Evolutionary conservation across 2,888 invertebrate genomes (phyloP).

Genomic region (Callinectes sapidus): DNA sequence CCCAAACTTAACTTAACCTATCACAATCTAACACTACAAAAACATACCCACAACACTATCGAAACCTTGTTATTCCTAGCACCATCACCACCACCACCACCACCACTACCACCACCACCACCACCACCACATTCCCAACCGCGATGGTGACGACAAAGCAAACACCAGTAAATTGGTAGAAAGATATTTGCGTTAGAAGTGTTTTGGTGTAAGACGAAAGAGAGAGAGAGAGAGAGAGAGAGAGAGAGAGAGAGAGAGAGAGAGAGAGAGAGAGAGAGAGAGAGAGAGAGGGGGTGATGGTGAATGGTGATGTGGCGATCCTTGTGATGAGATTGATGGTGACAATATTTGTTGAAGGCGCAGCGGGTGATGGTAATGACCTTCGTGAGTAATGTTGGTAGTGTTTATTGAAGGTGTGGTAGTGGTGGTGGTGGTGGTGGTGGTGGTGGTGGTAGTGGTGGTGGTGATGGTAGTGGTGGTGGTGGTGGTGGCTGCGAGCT

Average conservation of each 20-base stretch:
- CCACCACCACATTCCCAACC: too few species aligned
- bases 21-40: too few species aligned
- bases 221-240: background rate
- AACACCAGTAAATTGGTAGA: background rate
- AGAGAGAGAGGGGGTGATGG: background rate
- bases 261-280: background rate
- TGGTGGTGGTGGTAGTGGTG: background rate
- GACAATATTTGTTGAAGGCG: conserved; percentile 3
- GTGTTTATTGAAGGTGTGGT: background rate
- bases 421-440: conserved; percentile 23
- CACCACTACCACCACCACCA: too few species aligned
- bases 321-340: background rate
- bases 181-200: background rate
- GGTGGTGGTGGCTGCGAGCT: background rate
- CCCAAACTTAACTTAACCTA: too few species aligned
- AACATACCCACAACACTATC: too few species aligned
- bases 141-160: too few species aligned
- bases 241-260: background rate
- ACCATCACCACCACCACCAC: too few species aligned
- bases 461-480: too few species aligned
- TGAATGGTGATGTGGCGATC: background rate
- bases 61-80: too few species aligned
- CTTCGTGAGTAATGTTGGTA: conserved; percentile 12
- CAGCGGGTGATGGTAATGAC: background rate
- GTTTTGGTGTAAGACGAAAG: background rate